A percentile compares a stretch with the other conserved stretches of the same genome.
Evolutionary conservation across 1,140 invertebrate genomes (phyloP).

Genomic region (Leptinotarsa texana): DNA sequence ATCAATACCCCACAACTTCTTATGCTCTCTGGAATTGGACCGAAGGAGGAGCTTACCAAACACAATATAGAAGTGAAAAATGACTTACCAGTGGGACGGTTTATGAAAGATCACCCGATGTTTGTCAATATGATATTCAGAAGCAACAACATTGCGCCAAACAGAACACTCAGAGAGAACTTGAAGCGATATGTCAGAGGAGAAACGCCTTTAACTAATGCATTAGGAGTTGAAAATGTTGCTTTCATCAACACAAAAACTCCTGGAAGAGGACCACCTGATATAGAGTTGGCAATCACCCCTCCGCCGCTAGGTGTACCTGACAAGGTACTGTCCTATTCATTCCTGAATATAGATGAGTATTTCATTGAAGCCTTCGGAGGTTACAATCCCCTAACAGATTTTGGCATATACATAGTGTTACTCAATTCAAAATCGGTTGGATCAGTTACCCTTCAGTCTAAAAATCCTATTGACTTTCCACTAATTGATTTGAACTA

Average conservation of each 20-base stretch:
- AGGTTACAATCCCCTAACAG: slow-evolving; percentile 15
- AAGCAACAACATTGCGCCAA: slow-evolving; percentile 19
- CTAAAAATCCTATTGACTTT: slow-evolving; percentile 70
- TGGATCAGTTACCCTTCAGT: slow-evolving; percentile 69
- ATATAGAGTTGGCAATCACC: neutral
- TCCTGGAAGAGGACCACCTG: neutral
- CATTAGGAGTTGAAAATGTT: neutral
- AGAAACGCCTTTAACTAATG: slow-evolving; percentile 19
- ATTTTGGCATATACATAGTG: slow-evolving; percentile 62
- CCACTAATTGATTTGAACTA: slow-evolving; percentile 81
- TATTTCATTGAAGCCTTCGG: neutral
- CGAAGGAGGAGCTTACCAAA: slow-evolving; percentile 67
- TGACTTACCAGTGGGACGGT: slow-evolving; percentile 74
- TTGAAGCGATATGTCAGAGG: slow-evolving; percentile 30
- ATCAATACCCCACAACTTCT: slow-evolving; percentile 77
- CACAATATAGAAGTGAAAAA: slow-evolving; percentile 67
- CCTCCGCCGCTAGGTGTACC: neutral
- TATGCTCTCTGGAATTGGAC: slow-evolving; percentile 86
- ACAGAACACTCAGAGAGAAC: slow-evolving; percentile 9
- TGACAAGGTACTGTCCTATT: neutral
- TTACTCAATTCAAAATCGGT: slow-evolving; percentile 73
- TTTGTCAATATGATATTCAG: slow-evolving; percentile 56
- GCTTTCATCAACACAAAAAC: slow-evolving; percentile 17
- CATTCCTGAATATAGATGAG: neutral
- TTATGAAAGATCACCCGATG: slow-evolving; percentile 78